Evolutionary conservation across 2,888 invertebrate genomes (phyloP).

Genomic region (Orchestes rusci): DNA sequence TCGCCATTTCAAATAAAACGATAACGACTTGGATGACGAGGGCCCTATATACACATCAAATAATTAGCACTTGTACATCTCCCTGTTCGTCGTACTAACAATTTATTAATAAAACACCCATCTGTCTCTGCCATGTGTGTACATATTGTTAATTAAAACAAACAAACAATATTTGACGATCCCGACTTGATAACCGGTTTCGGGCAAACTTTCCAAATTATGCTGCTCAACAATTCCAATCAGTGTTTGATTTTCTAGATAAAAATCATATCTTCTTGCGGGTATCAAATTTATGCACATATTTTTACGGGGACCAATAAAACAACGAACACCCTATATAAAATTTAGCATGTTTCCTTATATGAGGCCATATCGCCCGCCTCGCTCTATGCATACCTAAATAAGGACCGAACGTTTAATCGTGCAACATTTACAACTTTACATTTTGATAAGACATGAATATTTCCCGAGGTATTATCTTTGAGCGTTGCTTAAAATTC

Average conservation of each 20-base stretch:
- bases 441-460: constrained; percentile 24
- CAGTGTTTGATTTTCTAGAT: too few relatives aligned
- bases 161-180: constrained; percentile 35
- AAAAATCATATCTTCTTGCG: too few relatives aligned
- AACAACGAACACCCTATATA: constrained; percentile 17
- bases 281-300: too few relatives aligned
- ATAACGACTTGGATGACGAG: constrained; percentile 10
- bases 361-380: constrained; percentile 21
- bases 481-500: constrained; percentile 32
- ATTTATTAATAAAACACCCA: constrained; percentile 19
- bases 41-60: constrained; percentile 11
- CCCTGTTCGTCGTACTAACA: constrained; percentile 13
- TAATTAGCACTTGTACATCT: constrained; percentile 19
- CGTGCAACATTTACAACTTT: constrained; percentile 23
- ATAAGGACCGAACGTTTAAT: constrained; percentile 23
- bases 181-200: constrained; percentile 34
- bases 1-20: background rate
- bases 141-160: constrained; percentile 32
- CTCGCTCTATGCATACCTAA: constrained; percentile 23
- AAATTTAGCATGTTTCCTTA: constrained; percentile 19
- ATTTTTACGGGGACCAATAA: constrained; percentile 9
- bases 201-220: constrained; percentile 29
- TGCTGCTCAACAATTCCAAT: too few relatives aligned
- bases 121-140: constrained; percentile 20
- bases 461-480: constrained; percentile 22